Conservation (phyloP, 2,888 invertebrate genomes). For the Erpobdella octoculata region DNA sequence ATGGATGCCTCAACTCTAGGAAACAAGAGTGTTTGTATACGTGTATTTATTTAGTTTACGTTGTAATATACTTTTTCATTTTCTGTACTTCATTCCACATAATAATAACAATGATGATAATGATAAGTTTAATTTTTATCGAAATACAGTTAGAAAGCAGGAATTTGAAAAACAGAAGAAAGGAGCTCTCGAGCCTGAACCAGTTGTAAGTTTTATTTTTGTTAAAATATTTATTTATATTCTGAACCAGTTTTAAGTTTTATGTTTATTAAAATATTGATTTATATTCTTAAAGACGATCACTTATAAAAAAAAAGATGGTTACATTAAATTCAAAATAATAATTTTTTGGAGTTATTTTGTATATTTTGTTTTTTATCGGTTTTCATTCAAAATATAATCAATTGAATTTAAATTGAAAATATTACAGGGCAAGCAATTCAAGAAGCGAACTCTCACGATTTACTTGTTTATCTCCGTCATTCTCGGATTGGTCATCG, state of each 20-base stretch:
- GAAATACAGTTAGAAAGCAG: constrained; percentile 18
- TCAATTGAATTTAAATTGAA: background rate
- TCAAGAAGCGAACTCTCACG: constrained; percentile 70
- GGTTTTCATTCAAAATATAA: background rate
- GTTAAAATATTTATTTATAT: background rate
- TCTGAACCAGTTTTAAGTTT: too few species aligned
- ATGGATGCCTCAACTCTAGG: constrained; percentile 51
- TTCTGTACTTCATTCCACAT: too few species aligned
- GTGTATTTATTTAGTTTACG: background rate
- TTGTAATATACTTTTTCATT: background rate
- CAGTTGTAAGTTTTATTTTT: background rate
- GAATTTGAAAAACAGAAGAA: constrained; percentile 26
- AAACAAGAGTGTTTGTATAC: constrained; percentile 46
- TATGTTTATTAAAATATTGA: too few species aligned
- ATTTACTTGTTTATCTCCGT: constrained; percentile 68
- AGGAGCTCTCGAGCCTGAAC: constrained; percentile 10
- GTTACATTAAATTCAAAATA: too few species aligned
- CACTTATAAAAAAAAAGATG: too few species aligned
- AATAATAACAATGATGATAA: too few species aligned
- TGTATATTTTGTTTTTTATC: too few species aligned
- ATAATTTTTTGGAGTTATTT: too few species aligned
- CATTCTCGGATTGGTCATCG: constrained; percentile 65
- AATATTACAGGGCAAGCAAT: constrained; percentile 64
- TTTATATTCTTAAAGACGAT: too few species aligned
- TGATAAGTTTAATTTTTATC: too few species aligned